These are phyloP conservation scores for Eurois occulta DNA, from an alignment of 2,888 invertebrate genomes.

Conservation along the genomic window DNA sequence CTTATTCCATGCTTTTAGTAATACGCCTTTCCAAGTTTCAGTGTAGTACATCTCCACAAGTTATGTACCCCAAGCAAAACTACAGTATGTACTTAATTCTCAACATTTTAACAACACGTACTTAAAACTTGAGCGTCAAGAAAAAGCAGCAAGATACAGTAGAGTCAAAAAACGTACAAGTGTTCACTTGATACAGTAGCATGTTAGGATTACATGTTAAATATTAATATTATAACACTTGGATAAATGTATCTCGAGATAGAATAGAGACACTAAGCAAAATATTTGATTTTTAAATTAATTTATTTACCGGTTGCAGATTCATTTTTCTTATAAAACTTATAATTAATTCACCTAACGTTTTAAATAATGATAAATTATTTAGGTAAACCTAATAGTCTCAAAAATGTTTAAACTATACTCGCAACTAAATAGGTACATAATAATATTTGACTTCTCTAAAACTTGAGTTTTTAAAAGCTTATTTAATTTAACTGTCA, in stretches of 20 bases:
- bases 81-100: constrained; percentile 39
- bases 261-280: constrained; percentile 71
- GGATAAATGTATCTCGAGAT: constrained; percentile 70
- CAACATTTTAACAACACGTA: constrained; percentile 45
- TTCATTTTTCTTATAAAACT: constrained; percentile 31
- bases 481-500: neutral
- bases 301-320: constrained; percentile 70
- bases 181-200: constrained; percentile 81
- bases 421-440: constrained; percentile 15
- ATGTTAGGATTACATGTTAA: constrained; percentile 67
- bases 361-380: constrained; percentile 17
- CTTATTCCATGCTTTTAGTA: neutral
- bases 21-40: neutral
- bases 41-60: neutral
- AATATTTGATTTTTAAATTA: constrained; percentile 56
- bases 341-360: constrained; percentile 29
- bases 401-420: constrained; percentile 13
- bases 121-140: constrained; percentile 58
- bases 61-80: constrained; percentile 57
- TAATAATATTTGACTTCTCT: constrained; percentile 6
- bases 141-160: constrained; percentile 37
- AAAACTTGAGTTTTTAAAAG: constrained; percentile 11
- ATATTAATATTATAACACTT: constrained; percentile 70
- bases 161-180: constrained; percentile 55
- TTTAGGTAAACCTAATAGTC: constrained; percentile 25